Base-by-base conservation (phyloP, 2,113 vertebrate genomes). In the Forbesichthys agassizii region DNA sequence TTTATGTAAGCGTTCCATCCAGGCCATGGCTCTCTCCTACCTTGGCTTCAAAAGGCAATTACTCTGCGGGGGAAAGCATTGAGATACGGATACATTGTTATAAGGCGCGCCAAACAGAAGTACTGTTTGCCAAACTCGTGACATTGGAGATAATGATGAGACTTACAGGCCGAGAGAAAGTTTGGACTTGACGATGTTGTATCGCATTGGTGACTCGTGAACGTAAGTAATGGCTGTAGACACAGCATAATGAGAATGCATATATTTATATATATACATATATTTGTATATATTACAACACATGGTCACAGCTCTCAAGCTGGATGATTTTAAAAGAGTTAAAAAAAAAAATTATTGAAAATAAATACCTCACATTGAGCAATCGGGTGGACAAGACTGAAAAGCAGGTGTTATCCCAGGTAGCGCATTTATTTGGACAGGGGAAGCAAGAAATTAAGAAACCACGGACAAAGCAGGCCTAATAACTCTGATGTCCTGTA, bases 1-100 rank as follows among this genome's bases (percentile, higher is more conserved):
- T 88, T 90, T 87, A 73, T 80, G 74, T 77, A 84, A 86, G 79
- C 78, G 71, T 64, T 74, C 12, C 27, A 75, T 79, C 81, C 71
- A 74, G 64, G 64, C 57, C 70, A 65, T 13, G 73, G 74, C 67
- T 82, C 64, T 59, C 64, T 9, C 16, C 82, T 75, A 74, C 66
- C 69, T 74, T 53, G 33, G 62, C 71, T 79, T 79, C 80, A 78
- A 68, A 82, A 78, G 67, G 70, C 60, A 61, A 69, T 53, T 66
- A 54, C 77, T 77, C 78, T 73, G 49, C 73, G 62, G 77, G 73
- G 80, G 78, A 16, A 67, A 77, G 71, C n/a, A 18, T 20, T n/a
- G 16, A 56, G 13, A 56, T 18, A 56, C 3, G 4, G 49, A 67
- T 60, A 48, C 80, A 74, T 80, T 75, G 82, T 82, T 85, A 77